These are phyloP conservation scores for Hydroisotoma schaefferi DNA, from an alignment of 2,888 invertebrate species.

Conservation along the genomic window DNA sequence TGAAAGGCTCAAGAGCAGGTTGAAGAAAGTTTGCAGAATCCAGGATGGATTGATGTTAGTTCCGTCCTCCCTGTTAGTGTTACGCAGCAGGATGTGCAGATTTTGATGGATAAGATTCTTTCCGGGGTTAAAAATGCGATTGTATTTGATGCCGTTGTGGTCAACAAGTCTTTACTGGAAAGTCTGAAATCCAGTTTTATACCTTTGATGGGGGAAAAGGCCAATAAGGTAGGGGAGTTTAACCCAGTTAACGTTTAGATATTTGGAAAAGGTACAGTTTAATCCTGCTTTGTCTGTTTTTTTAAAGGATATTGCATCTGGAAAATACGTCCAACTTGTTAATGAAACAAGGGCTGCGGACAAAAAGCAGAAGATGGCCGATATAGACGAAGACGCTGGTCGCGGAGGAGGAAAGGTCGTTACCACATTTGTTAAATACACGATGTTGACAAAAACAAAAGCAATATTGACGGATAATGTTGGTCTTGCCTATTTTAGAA, in stretches of 20 bases:
- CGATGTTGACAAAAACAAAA: no score
- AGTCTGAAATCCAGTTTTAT: conserved; percentile 31
- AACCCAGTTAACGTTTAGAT: no score
- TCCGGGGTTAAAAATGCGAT: conserved; percentile 26
- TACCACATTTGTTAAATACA: background rate
- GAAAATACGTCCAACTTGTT: conserved; percentile 40
- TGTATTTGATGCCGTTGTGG: conserved; percentile 39
- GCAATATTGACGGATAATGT: conserved; percentile 50
- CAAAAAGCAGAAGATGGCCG: conserved; percentile 34
- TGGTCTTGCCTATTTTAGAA: conserved; percentile 67
- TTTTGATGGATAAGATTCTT: conserved; percentile 27
- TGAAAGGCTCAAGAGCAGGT: conserved; percentile 36
- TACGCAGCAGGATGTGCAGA: conserved; percentile 37
- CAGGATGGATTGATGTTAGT: conserved; percentile 43
- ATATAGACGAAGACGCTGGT: conserved; percentile 33
- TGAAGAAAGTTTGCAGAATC: conserved; percentile 41
- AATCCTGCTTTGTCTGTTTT: no score
- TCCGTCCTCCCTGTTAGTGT: conserved; percentile 38
- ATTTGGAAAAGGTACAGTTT: conserved; percentile 3
- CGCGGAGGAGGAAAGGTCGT: conserved; percentile 25
- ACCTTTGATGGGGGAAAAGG: conserved; percentile 37
- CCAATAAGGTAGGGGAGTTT: conserved; percentile 35
- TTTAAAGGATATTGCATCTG: conserved; percentile 39
- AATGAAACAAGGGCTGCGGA: conserved; percentile 41
- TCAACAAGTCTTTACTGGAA: conserved; percentile 23